These are phyloP conservation scores for Motacilla alba DNA, from an alignment of 2,113 vertebrate species.

Conservation along the genomic window DNA sequence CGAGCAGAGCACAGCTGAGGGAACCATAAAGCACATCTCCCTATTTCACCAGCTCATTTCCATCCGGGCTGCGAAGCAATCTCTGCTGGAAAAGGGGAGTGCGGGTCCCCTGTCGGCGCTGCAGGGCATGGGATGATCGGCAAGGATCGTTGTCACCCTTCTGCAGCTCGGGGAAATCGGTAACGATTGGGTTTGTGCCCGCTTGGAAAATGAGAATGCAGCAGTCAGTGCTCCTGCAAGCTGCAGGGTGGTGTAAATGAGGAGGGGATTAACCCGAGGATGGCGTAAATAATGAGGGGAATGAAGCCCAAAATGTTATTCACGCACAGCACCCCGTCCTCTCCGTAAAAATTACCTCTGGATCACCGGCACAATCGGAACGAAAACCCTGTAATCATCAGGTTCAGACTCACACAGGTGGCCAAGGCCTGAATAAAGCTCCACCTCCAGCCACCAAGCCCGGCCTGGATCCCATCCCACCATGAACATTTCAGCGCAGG, in stretches of 20 bases:
- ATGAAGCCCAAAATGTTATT: background rate
- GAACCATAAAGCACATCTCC: background rate
- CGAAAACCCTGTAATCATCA: accelerated
- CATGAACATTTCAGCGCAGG: background rate
- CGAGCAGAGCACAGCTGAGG: conserved; percentile 26
- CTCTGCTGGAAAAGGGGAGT: background rate
- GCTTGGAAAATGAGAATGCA: background rate
- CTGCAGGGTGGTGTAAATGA: accelerated
- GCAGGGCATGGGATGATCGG: background rate
- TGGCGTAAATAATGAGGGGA: background rate
- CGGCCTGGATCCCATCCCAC: background rate
- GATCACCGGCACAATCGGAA: background rate
- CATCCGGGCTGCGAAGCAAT: background rate
- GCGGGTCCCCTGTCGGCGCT: accelerated
- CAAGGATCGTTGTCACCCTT: accelerated
- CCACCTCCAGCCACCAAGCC: background rate
- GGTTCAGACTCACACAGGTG: background rate
- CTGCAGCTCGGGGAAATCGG: accelerated
- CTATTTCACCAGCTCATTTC: background rate
- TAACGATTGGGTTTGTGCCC: accelerated
- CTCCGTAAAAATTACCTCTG: background rate
- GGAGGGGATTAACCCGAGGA: background rate
- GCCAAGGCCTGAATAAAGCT: background rate
- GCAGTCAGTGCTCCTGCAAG: accelerated
- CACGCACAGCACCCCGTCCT: accelerated